Evolutionary conservation across 2,888 invertebrate species (phyloP), one percentile per base, ranked within the genome.

Genomic region (Napeogenes sylphis): DNA sequence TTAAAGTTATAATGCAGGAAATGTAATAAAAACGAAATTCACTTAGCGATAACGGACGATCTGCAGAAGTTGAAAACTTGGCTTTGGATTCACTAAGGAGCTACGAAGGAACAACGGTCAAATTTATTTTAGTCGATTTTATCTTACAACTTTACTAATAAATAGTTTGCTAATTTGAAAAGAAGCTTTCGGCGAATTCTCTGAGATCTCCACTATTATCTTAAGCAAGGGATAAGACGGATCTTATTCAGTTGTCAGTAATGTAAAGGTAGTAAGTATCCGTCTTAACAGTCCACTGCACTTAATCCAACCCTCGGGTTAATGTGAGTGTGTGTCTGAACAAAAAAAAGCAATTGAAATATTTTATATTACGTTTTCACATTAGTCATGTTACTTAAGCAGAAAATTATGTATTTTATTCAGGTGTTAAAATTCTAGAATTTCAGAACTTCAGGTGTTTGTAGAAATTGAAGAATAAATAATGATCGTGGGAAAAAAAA

Each of bases 81-180:
- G 51, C 51, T 8, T 8, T 30, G 30, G 30, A 30, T 8, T 42
- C 42, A 42, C 10, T 51, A 51, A 51, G 51, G 51, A 51, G 51
- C 42, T 42, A 42, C 42, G 10, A 30, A 5, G 51, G 51, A 51
- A 30, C 42, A 10, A 42, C 42, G 10, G 6, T 10, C 30, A 30
- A 30, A 51, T 30, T 30, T 51, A 51, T 51, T 30, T 51, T 51
- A 51, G 8, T 30, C 3, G 30, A 30, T 51, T 51, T 51, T 51
- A 30, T 51, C 51, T 51, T 30, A 12, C 30, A 51, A 51, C 51
- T 51, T 51, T 51, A 10, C 30, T 30, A 51, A 51, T 51, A 51
- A 51, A 51, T 51, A 51, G 51, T 51, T 51, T 51, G 51, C 51
- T 51, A 51, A 51, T 51, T 51, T 30, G 30, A 51, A 51, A 51